Conservation (phyloP, 2,113 vertebrate species). For the Gracilinanus agilis region DNA sequence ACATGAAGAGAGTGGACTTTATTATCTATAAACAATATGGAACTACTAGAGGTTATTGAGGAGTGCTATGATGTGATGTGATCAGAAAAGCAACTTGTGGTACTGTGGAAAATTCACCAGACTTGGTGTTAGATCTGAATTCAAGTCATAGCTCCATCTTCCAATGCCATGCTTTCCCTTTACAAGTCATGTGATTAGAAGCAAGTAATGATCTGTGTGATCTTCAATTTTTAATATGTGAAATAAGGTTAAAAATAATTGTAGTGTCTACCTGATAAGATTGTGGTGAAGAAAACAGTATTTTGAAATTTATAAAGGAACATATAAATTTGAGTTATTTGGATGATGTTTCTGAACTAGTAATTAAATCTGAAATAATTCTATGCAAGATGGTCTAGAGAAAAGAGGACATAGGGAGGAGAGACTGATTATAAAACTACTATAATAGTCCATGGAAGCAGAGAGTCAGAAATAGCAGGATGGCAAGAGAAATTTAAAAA, state of each 20-base stretch:
- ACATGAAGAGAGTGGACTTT: not conserved
- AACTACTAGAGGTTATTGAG: not conserved
- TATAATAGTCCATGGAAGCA: not conserved
- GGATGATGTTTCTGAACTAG: not conserved
- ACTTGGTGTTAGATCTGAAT: not conserved
- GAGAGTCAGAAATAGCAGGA: not conserved
- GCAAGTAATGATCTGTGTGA: not conserved
- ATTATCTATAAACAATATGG: not conserved
- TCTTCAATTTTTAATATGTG: not conserved
- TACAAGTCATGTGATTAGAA: not conserved
- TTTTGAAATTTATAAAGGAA: not conserved
- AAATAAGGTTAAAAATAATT: not conserved
- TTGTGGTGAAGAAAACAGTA: not conserved
- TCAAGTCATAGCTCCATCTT: not conserved
- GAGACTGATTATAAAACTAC: not conserved
- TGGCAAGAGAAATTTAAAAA: not conserved
- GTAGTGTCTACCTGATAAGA: not conserved
- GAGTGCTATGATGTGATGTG: not conserved
- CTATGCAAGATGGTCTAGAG: not conserved
- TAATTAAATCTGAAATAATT: not conserved
- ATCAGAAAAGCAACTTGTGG: not conserved
- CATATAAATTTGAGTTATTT: not conserved
- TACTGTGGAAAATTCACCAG: not conserved
- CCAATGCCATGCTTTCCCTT: not conserved
- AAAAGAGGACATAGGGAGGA: not conserved